These are phyloP conservation scores for Odobenus rosmarus DNA, from an alignment of 2,113 vertebrate species.

Conservation along the genomic window DNA sequence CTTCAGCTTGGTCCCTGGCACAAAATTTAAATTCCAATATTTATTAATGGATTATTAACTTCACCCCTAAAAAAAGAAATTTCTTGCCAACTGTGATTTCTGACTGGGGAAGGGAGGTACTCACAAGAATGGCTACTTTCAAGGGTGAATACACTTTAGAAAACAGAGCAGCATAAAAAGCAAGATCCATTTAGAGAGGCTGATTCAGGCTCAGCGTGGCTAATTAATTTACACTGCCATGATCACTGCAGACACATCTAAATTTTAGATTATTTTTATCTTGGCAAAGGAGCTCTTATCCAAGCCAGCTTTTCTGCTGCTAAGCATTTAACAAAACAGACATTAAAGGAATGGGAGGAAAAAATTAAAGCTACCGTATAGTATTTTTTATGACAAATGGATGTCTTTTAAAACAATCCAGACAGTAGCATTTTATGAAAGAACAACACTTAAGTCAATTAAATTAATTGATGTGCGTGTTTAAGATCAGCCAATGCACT, in stretches of 20 bases:
- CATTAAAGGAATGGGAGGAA: slow-evolving; percentile 60
- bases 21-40: slow-evolving; percentile 42
- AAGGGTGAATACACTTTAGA: slow-evolving; percentile 58
- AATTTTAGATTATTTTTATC: slow-evolving; percentile 77
- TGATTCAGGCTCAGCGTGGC: slow-evolving; percentile 68
- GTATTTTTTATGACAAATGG: slow-evolving; percentile 77
- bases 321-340: slow-evolving; percentile 67
- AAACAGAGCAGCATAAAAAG: slow-evolving; percentile 67
- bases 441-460: slow-evolving; percentile 74
- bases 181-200: slow-evolving; percentile 62
- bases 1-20: slow-evolving; percentile 16
- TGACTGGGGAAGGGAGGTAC: not conserved
- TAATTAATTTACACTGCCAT: slow-evolving; percentile 75
- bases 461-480: slow-evolving; percentile 82
- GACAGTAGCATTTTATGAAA: slow-evolving; percentile 75
- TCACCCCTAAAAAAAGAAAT: not conserved
- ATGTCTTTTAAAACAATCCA: slow-evolving; percentile 72
- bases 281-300: slow-evolving; percentile 65
- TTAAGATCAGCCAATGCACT: slow-evolving; percentile 78
- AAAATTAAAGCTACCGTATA: slow-evolving; percentile 52
- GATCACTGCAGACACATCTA: slow-evolving; percentile 71
- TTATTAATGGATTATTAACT: slow-evolving; percentile 62
- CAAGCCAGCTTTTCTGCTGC: slow-evolving; percentile 61
- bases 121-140: slow-evolving; percentile 47
- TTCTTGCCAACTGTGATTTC: slow-evolving; percentile 53